These are phyloP conservation scores for Diadumene lineata DNA, from an alignment of 92 coral and sea anemone species.

Conservation along the genomic window DNA sequence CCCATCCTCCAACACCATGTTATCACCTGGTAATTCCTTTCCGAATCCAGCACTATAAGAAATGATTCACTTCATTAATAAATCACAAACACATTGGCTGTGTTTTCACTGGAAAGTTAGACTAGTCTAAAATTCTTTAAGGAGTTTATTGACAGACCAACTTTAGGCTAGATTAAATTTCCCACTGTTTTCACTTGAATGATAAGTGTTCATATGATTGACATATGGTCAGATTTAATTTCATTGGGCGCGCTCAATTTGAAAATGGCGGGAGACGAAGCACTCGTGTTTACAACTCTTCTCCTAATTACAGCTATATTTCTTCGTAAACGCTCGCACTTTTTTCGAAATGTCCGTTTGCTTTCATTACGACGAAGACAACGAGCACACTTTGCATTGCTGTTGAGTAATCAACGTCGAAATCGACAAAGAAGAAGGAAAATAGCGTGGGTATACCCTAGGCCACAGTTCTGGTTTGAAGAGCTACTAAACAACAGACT, in stretches of 20 bases:
- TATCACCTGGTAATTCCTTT: too few species aligned
- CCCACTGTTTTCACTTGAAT: constrained; percentile 3
- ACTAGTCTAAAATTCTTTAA: background rate
- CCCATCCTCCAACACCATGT: too few species aligned
- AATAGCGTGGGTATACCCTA: background rate
- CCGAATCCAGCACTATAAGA: too few species aligned
- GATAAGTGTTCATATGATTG: background rate
- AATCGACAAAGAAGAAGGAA: background rate
- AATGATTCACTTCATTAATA: too few species aligned
- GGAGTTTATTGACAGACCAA: too few species aligned
- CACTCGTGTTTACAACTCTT: background rate
- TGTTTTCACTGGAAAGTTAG: background rate
- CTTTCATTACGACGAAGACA: background rate
- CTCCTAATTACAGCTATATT: background rate
- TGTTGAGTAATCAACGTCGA: background rate
- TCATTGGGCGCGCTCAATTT: background rate
- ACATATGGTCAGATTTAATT: background rate
- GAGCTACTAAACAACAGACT: background rate
- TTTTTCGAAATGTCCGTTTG: constrained; percentile 3
- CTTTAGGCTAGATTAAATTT: too few species aligned
- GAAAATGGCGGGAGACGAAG: background rate
- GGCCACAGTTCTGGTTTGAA: constrained; percentile 20
- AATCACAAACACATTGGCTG: constrained; percentile 3
- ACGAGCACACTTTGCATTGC: background rate
- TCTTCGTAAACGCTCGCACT: background rate